Conservation (phyloP, 2,113 vertebrate genomes). For the Myrmecophaga tridactyla region DNA sequence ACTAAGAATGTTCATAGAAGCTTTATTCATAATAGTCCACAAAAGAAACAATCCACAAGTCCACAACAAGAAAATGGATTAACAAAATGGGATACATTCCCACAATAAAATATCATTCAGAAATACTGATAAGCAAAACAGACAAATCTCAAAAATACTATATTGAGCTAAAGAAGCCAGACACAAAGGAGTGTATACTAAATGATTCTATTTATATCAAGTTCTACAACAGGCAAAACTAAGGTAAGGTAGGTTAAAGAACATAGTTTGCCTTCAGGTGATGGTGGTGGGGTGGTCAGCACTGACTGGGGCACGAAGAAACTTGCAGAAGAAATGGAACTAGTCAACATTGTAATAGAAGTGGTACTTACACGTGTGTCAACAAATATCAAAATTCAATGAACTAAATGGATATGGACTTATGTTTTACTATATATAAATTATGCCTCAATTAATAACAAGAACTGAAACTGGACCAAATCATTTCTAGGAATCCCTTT, state of each 20-base stretch:
- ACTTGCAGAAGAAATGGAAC: not conserved
- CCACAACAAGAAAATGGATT: not conserved
- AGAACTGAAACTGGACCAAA: not conserved
- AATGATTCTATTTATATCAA: not conserved
- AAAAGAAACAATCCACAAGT: not conserved
- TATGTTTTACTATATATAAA: not conserved
- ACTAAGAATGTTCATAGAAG: not conserved
- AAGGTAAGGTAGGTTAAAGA: not conserved
- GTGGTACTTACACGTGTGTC: not conserved
- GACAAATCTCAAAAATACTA: conserved; percentile 7
- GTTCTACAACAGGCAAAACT: not conserved
- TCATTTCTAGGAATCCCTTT: not conserved
- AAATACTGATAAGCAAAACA: not conserved
- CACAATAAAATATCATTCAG: not conserved
- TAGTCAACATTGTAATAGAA: not conserved
- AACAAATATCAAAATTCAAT: not conserved
- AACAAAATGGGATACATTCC: not conserved
- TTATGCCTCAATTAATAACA: not conserved
- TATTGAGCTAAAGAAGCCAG: not conserved
- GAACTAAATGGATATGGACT: not conserved
- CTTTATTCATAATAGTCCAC: not conserved
- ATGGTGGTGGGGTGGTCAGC: not conserved
- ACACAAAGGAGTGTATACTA: not conserved
- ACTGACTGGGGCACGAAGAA: not conserved
- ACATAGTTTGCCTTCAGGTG: not conserved